Percentiles rank a stretch among this genome's conserved stretches.
phyloP scores from a whole-genome alignment of 2,113 vertebrate species.

The Sardina pilchardus region DNA sequence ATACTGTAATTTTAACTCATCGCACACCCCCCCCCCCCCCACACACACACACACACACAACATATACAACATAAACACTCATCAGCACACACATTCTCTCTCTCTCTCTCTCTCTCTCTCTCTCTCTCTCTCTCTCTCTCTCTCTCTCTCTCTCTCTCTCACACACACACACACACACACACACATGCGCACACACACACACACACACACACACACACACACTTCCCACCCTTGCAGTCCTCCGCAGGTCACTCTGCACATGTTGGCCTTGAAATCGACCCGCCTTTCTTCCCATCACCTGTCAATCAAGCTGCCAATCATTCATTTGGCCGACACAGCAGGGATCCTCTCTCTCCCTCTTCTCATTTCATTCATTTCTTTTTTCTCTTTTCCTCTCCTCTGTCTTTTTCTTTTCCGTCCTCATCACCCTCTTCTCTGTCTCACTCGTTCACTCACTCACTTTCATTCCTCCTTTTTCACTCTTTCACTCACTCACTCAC shows the following conservation, averaged over 20 bases:
- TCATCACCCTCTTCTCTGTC: too few species aligned
- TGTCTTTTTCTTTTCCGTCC: background rate
- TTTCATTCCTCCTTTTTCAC: background rate
- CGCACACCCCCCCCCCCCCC: background rate
- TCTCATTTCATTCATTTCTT: background rate
- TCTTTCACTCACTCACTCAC: background rate
- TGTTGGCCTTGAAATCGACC: conserved; percentile 52
- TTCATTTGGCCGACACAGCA: background rate
- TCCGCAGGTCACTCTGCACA: conserved; percentile 63
- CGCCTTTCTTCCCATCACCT: conserved; percentile 58
- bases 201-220: conserved; percentile 52
- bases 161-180: background rate
- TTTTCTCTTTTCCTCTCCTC: background rate
- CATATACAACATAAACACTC: conserved; percentile 44
- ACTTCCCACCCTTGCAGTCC: conserved; percentile 60
- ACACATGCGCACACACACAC: background rate
- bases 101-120: too few species aligned
- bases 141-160: background rate
- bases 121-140: background rate
- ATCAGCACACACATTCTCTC: background rate
- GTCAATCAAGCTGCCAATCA: conserved; percentile 60
- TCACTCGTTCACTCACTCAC: background rate
- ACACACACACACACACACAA: conserved; percentile 51
- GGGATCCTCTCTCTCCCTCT: background rate
- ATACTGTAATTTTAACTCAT: conserved; percentile 37